Evolutionary conservation across 1,140 invertebrate genomes (phyloP).

Genomic region (Sweltsa coloradensis): DNA sequence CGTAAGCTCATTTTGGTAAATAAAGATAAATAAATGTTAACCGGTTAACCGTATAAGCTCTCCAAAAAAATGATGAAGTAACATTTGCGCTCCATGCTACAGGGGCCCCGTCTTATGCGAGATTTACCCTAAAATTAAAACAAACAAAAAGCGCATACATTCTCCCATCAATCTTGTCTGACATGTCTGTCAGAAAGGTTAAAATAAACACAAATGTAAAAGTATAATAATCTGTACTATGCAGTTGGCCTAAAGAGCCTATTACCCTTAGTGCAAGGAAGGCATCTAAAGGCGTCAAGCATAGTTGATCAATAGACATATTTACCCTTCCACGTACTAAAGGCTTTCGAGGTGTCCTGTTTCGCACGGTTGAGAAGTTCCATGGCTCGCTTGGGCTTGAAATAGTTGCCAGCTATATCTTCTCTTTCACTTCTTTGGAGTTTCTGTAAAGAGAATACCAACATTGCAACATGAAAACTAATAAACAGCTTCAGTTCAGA

Average conservation of each 20-base stretch:
- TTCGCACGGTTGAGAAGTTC: slow-evolving; percentile 39
- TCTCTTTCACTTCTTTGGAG: slow-evolving; percentile 42
- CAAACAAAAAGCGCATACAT: too few relatives aligned
- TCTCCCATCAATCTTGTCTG: too few relatives aligned
- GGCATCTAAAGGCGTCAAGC: background rate
- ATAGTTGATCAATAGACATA: background rate
- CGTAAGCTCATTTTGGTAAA: too few relatives aligned
- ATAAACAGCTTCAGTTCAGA: too few relatives aligned
- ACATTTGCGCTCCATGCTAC: too few relatives aligned
- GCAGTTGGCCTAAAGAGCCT: background rate
- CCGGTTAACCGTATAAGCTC: too few relatives aligned
- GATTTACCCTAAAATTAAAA: too few relatives aligned
- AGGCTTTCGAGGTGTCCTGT: slow-evolving; percentile 32
- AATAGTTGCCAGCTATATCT: slow-evolving; percentile 56
- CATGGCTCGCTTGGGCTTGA: slow-evolving; percentile 49
- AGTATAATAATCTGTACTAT: background rate
- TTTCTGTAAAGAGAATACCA: slow-evolving; percentile 32
- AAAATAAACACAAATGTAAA: background rate
- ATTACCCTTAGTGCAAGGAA: background rate
- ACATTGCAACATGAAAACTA: background rate
- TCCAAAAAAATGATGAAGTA: too few relatives aligned
- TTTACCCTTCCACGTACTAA: slow-evolving; percentile 38
- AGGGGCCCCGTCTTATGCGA: too few relatives aligned
- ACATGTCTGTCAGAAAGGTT: background rate
- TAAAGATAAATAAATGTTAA: too few relatives aligned